Percentiles rank a stretch among this genome's conserved stretches.
Conservation (phyloP, 2,797 vertebrate species). For the Momotus momota region DNA sequence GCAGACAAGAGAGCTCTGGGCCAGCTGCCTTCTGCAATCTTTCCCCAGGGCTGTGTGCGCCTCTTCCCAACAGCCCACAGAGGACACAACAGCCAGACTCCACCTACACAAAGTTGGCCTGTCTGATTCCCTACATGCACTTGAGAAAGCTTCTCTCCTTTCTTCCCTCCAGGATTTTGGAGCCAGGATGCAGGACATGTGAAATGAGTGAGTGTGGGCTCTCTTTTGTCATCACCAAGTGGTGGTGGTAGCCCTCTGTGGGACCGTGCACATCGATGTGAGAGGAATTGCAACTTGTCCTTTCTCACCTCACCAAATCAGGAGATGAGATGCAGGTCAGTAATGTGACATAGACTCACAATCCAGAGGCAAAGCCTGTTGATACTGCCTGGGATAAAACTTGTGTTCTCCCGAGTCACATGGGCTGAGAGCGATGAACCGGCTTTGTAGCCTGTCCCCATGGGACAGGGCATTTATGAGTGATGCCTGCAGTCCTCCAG, state of each 20-base stretch:
- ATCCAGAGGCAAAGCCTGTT: background rate
- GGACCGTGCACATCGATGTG: background rate
- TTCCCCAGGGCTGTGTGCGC: slow-evolving; percentile 41
- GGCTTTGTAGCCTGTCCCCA: background rate
- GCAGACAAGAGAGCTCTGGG: background rate
- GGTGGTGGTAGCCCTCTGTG: fast-evolving
- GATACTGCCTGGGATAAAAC: background rate
- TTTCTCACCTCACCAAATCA: background rate
- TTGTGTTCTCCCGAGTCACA: fast-evolving
- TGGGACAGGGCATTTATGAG: background rate
- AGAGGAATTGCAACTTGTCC: background rate
- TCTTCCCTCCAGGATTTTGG: background rate
- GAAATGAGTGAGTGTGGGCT: background rate
- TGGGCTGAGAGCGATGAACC: fast-evolving
- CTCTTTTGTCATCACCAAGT: fast-evolving
- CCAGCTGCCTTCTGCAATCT: background rate
- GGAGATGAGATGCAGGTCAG: background rate
- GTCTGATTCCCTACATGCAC: background rate
- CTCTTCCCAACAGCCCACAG: background rate
- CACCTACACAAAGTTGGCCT: background rate
- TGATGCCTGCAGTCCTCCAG: background rate
- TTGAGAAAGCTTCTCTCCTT: background rate
- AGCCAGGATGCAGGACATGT: background rate
- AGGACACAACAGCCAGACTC: background rate
- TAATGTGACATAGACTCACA: background rate